phyloP scores from a whole-genome alignment of 2,113 vertebrate species.

The Accipiter virgatus region DNA sequence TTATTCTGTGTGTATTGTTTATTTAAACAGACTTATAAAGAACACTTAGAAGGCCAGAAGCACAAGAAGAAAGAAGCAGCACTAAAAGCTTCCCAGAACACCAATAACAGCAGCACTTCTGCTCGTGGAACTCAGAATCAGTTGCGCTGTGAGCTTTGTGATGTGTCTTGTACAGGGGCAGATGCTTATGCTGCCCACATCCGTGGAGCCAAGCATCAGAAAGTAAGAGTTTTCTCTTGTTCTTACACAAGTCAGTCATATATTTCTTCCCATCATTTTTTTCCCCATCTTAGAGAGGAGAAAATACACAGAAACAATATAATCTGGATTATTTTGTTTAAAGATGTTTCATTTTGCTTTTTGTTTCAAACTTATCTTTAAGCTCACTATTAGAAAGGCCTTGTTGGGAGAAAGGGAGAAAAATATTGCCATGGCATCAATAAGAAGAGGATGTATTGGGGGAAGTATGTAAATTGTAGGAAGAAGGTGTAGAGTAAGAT shows the following conservation, averaged over 20 bases:
- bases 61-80: conserved; percentile 99
- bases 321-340: not conserved
- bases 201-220: conserved; percentile 97
- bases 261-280: not conserved
- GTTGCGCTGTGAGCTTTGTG: conserved; percentile 96
- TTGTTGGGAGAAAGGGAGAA: not conserved
- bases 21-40: conserved; percentile 93
- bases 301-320: not conserved
- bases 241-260: too few species aligned
- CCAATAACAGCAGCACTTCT: conserved; percentile 75
- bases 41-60: conserved; percentile 98
- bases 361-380: not conserved
- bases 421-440: not conserved
- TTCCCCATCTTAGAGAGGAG: not conserved
- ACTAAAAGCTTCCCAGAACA: conserved; percentile 91
- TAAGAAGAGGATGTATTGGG: not conserved
- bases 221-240: too few species aligned
- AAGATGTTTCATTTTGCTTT: not conserved
- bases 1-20: not conserved
- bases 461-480: not conserved
- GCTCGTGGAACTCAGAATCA: conserved; percentile 94
- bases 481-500: not conserved
- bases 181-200: conserved; percentile 98
- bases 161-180: conserved; percentile 96
- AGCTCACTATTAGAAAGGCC: not conserved